Evolutionary conservation across 2,797 vertebrate species (phyloP), one percentile per base, ranked within the genome.

Genomic region (Helicolenus hilgendorfi): DNA sequence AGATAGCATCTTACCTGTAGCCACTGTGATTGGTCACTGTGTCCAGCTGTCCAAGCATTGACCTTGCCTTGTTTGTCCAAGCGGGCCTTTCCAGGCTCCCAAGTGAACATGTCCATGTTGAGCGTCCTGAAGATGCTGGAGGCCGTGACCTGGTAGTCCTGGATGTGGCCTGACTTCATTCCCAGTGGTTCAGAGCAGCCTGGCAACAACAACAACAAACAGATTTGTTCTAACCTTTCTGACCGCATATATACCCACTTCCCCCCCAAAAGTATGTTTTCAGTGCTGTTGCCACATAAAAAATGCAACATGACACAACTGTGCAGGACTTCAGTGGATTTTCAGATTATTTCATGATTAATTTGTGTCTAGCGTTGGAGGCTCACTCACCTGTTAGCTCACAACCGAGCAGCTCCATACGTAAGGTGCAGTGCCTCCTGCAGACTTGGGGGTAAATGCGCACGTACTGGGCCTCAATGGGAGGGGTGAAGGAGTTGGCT

Each of bases 91-190:
- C 98, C 97, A 15, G 99, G 98, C 94, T 99, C 99, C 99, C 99
- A 99, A n/a, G 99, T 97, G 14, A 99, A 99, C 98, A 99, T 99
- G 94, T 99, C 99, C 99, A 99, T 99, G 96, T 99, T 99, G 94
- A 99, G 98, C 0, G 99, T 99, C 80, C 98, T 97, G 97, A 99
- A 99, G 96, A 99, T 94, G 85, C 99, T 99, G 72, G 99, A 99
- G 67, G 98, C 98, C 2, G 97, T 98, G 92, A 99, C 98, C 95
- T 99, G 99, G 93, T 98, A 99, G 94, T 99, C 99, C 93, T 99
- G 99, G 89, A 99, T 97, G 15, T 99, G 98, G 81, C 99, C 99
- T 1, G 99, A 98, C 93, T 99, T 99, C 98, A 99, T 98, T 71
- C 99, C 99, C 91, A 99, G 95, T 55, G 99, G 99, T 94, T 99